These are phyloP conservation scores for Cyanoderma ruficeps DNA, from an alignment of 2,113 vertebrate species.

Conservation along the genomic window DNA sequence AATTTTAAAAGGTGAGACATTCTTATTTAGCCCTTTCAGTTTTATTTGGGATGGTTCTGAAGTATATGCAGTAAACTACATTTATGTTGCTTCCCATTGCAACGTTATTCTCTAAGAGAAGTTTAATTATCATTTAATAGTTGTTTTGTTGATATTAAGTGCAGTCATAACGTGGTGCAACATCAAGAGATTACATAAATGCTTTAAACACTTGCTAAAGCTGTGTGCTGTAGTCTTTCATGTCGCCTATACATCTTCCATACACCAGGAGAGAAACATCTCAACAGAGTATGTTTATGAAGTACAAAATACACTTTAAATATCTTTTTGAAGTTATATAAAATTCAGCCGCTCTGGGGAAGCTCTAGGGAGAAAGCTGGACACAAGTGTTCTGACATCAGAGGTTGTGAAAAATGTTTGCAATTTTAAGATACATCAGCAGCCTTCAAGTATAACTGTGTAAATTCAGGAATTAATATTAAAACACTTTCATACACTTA, in stretches of 20 bases:
- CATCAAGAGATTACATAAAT: background rate
- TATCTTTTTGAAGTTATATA: background rate
- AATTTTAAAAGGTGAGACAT: background rate
- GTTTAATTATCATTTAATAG: background rate
- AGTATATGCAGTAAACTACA: background rate
- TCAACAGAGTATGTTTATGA: background rate
- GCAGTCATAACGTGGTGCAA: background rate
- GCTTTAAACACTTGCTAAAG: background rate
- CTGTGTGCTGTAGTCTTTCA: background rate
- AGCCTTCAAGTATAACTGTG: background rate
- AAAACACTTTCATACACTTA: background rate
- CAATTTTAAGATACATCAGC: background rate
- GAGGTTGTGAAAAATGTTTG: background rate
- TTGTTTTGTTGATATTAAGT: rapidly evolving
- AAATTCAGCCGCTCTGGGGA: background rate
- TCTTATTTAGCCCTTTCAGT: background rate
- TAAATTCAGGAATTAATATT: background rate
- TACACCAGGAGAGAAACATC: background rate
- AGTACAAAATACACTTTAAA: background rate
- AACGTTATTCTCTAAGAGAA: background rate
- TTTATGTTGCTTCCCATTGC: background rate
- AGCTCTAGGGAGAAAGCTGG: background rate
- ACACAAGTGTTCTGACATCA: background rate
- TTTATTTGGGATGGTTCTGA: background rate
- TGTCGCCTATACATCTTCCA: background rate